phyloP scores from a whole-genome alignment of 2,888 invertebrate species.

The Drosophila sordidapex region DNA sequence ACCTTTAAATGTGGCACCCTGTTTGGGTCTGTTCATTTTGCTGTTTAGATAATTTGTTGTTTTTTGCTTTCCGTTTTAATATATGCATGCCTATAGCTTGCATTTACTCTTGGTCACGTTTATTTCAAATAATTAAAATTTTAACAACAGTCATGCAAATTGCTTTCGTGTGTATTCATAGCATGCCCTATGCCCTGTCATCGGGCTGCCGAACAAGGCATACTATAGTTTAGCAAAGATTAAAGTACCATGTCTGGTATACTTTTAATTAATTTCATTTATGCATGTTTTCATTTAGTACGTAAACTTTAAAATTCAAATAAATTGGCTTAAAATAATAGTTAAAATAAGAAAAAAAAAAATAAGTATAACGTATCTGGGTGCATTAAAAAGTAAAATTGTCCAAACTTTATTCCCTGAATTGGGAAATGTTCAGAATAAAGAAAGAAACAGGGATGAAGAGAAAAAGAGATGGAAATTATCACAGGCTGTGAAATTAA shows the following conservation, averaged over 20 bases:
- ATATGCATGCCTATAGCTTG: constrained; percentile 15
- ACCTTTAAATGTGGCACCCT: constrained; percentile 20
- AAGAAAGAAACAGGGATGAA: not conserved
- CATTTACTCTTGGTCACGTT: constrained; percentile 63
- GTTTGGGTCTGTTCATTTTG: not conserved
- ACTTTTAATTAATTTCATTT: not conserved
- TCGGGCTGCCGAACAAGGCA: not conserved
- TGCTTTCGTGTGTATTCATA: constrained; percentile 8
- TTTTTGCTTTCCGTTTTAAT: constrained; percentile 23
- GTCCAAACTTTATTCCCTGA: not conserved
- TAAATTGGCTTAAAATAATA: not conserved
- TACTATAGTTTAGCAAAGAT: not conserved
- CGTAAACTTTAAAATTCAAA: not conserved
- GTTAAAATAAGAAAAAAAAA: not conserved
- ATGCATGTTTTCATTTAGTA: not conserved
- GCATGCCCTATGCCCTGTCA: constrained; percentile 8
- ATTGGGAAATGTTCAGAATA: not conserved
- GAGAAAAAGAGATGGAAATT: too few species aligned
- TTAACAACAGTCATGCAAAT: constrained; percentile 25
- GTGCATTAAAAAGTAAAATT: not conserved
- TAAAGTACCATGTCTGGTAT: not conserved
- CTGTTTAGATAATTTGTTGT: not conserved
- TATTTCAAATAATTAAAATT: constrained; percentile 59
- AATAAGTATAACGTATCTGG: not conserved
- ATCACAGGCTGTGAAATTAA: too few species aligned